Percentiles rank a stretch among this genome's conserved stretches.
phyloP scores from a whole-genome alignment of 2,113 vertebrate species.

The Meriones unguiculatus region DNA sequence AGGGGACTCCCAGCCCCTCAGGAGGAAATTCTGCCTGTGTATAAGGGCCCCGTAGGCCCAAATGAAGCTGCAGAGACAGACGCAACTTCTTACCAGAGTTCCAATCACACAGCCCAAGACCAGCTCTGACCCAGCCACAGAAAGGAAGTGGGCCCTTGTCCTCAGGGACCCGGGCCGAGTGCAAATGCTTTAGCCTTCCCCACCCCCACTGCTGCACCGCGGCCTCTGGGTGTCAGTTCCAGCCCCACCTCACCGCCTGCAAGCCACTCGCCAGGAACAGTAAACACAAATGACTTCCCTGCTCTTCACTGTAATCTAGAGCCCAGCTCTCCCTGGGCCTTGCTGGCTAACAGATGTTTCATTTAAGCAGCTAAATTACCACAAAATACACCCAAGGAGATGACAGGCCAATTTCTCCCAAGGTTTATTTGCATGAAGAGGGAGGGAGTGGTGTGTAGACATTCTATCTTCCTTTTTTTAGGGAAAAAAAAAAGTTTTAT shows the following conservation, averaged over 20 bases:
- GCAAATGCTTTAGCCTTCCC: background rate
- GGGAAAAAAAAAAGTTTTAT: background rate
- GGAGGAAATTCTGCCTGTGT: fast-evolving
- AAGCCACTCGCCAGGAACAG: background rate
- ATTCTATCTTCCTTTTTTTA: constrained; percentile 8
- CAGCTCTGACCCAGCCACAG: background rate
- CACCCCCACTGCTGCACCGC: fast-evolving
- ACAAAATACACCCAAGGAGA: constrained; percentile 78
- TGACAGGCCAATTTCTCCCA: constrained; percentile 66
- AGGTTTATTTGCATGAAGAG: constrained; percentile 53
- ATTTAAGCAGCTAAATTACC: constrained; percentile 79
- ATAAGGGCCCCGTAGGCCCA: fast-evolving
- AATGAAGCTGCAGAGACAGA: fast-evolving
- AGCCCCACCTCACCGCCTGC: background rate
- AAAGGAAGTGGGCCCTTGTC: background rate
- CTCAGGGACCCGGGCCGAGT: background rate
- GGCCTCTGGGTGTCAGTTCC: background rate
- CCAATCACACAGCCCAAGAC: background rate
- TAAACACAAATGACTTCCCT: constrained; percentile 58
- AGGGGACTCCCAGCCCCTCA: background rate
- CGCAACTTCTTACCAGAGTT: background rate
- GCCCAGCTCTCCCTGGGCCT: constrained; percentile 60
- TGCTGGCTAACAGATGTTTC: constrained; percentile 83
- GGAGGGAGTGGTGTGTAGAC: constrained; percentile 17
- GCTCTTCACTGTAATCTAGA: constrained; percentile 4